Percentiles rank a stretch among this genome's conserved stretches.
Evolutionary conservation across 1,140 invertebrate genomes (phyloP).

Genomic region (Pseudomyrmex concolor): DNA sequence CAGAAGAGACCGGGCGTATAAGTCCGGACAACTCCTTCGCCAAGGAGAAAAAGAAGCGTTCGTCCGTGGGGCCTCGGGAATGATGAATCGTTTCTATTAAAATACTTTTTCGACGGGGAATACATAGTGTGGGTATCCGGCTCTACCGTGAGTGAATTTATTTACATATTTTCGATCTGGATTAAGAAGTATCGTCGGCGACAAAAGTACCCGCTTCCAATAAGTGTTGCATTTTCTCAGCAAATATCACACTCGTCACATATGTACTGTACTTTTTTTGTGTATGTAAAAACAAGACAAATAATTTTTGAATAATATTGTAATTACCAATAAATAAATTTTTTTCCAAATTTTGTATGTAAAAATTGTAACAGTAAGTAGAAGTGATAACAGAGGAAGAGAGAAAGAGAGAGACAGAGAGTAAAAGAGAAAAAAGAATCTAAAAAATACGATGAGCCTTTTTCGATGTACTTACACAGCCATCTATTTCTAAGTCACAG

Average conservation of each 20-base stretch:
- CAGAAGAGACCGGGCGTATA: slow-evolving; percentile 15
- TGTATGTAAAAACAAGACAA: no score
- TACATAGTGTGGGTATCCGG: slow-evolving; percentile 82
- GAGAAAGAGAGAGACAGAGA: background rate
- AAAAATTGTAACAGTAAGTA: background rate
- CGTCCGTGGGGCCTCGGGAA: slow-evolving; percentile 76
- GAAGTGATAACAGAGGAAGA: background rate
- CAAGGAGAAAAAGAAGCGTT: slow-evolving; percentile 68
- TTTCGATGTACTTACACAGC: background rate
- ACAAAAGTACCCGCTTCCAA: slow-evolving; percentile 27
- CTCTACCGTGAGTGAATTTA: slow-evolving; percentile 82
- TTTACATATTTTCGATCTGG: slow-evolving; percentile 86
- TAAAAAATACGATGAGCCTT: slow-evolving; percentile 1
- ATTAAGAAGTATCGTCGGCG: slow-evolving; percentile 82
- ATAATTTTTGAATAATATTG: background rate
- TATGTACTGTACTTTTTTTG: background rate
- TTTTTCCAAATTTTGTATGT: background rate
- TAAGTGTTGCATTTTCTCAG: slow-evolving; percentile 8
- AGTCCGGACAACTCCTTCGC: slow-evolving; percentile 40
- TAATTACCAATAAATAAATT: slow-evolving; percentile 11
- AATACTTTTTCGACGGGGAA: slow-evolving; percentile 85
- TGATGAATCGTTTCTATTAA: slow-evolving; percentile 86
- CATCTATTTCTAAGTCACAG: slow-evolving; percentile 53
- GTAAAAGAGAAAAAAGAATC: background rate
- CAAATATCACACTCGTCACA: background rate